Conservation (phyloP, 2,888 invertebrate species). For the Acleris literana region DNA sequence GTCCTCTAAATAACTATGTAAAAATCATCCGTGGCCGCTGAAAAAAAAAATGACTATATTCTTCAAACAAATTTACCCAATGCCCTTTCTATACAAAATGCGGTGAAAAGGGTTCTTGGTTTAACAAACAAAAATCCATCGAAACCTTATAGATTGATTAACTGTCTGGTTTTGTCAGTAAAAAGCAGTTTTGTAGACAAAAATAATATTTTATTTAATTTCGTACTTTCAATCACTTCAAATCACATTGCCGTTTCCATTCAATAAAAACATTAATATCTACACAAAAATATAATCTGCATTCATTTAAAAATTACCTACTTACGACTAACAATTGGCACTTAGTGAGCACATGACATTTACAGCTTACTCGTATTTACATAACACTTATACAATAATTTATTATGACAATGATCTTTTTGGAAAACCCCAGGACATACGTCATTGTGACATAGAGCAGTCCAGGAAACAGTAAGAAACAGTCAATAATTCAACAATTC, state of each 20-base stretch:
- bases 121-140: too few species aligned
- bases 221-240: constrained; percentile 59
- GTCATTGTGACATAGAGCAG: neutral
- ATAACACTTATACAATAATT: constrained; percentile 39
- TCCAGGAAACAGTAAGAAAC: neutral
- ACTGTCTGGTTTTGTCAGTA: constrained; percentile 28
- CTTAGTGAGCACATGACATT: constrained; percentile 73
- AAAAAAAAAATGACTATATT: too few species aligned
- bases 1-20: too few species aligned
- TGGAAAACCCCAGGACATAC: neutral
- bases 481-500: neutral
- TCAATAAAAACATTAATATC: constrained; percentile 47
- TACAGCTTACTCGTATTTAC: constrained; percentile 55
- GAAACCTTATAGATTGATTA: too few species aligned
- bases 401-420: constrained; percentile 32
- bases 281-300: constrained; percentile 43
- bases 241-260: constrained; percentile 62
- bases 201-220: constrained; percentile 59
- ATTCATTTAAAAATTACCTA: constrained; percentile 55
- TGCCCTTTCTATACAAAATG: too few species aligned
- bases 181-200: constrained; percentile 50
- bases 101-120: too few species aligned
- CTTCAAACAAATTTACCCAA: too few species aligned
- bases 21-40: too few species aligned
- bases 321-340: constrained; percentile 75